phyloP scores from a whole-genome alignment of 2,113 vertebrate genomes.

The Mobula birostris region DNA sequence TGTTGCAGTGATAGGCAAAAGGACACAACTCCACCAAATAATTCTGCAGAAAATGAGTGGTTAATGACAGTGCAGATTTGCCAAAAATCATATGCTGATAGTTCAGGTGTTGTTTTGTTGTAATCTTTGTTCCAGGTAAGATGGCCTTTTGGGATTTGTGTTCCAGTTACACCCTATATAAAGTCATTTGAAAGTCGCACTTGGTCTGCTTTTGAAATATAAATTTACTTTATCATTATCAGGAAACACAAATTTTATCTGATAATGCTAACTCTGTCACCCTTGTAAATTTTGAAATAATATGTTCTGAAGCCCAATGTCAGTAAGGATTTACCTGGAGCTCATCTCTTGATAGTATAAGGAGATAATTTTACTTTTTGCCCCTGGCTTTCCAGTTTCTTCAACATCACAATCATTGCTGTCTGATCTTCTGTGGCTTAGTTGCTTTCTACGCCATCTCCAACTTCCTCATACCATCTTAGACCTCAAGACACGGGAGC shows the following conservation, averaged over 20 bases:
- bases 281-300: neutral
- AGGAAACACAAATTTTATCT: neutral
- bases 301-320: neutral
- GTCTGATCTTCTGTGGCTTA: neutral
- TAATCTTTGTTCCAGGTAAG: neutral
- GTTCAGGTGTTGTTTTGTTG: neutral
- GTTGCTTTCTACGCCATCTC: neutral
- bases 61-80: neutral
- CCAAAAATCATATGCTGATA: neutral
- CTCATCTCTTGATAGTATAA: neutral
- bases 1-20: neutral
- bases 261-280: neutral
- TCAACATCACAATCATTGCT: constrained; percentile 41
- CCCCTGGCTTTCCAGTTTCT: neutral
- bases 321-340: neutral
- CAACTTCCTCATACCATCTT: neutral
- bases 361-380: neutral
- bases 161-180: neutral
- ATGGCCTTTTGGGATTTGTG: neutral
- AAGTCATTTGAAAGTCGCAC: neutral
- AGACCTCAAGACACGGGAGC: too few relatives aligned
- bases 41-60: too few relatives aligned
- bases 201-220: neutral
- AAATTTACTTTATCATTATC: neutral
- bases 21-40: neutral